Conservation (phyloP, 2,113 vertebrate genomes). For the Mobula hypostoma region DNA sequence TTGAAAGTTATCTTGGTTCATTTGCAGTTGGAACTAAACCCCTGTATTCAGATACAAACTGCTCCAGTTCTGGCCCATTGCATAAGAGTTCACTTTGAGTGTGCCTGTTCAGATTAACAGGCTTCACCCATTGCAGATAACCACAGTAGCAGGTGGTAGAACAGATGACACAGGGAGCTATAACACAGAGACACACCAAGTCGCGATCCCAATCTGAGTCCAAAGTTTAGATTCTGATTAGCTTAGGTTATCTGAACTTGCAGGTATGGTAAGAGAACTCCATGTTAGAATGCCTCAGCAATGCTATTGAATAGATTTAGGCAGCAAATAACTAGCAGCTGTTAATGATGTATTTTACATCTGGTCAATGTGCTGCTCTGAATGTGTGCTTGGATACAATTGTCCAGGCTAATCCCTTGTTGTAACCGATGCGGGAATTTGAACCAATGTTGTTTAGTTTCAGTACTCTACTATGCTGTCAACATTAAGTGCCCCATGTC, state of each 20-base stretch:
- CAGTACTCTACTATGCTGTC: background rate
- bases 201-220: constrained; percentile 3
- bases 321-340: background rate
- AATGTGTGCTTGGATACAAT: background rate
- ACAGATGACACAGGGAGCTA: background rate
- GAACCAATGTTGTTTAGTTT: background rate
- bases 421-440: constrained; percentile 22
- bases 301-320: background rate
- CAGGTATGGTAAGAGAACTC: background rate
- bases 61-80: background rate
- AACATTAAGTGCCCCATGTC: constrained; percentile 2
- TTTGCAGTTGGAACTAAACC: background rate
- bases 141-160: background rate
- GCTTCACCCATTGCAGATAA: background rate
- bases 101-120: background rate
- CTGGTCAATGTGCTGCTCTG: background rate
- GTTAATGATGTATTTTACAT: background rate
- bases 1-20: too few species aligned
- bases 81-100: background rate
- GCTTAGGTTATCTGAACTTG: background rate
- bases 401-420: constrained; percentile 12
- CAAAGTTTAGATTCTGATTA: background rate
- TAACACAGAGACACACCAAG: background rate
- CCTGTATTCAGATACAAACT: background rate
- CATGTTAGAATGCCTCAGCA: background rate